Base-by-base conservation (phyloP, 2,797 vertebrate species). In the Urophycis tenuis region DNA sequence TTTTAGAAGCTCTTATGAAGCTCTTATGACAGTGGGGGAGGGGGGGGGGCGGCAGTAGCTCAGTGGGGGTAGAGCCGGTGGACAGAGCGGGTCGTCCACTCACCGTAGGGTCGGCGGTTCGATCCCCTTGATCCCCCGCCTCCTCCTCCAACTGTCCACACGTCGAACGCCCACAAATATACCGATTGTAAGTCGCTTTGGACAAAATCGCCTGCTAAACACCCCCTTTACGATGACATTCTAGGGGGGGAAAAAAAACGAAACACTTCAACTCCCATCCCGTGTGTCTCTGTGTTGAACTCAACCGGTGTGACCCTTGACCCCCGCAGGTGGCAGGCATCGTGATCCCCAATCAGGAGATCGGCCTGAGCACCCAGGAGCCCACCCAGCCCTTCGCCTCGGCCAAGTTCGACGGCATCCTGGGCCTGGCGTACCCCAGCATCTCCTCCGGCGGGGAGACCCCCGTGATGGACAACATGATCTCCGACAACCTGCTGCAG, bases 361-460 rank as follows among this genome's bases (percentile, higher is more conserved):
- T 94, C 0, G 94, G 94, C 49, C 89, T 95, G 76, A 96, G 94
- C 78, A 80, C 86, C 79, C 32, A 83, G 0, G 93, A 96, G 75
- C 93, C 93, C 0, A 85, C 85, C 0, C 31, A 80, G 73, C 91
- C 80, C 10, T 96, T 95, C 82, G 90, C 87, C 33, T 91, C 89
- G 0, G 87, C 92, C 0, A 73, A 85, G 14, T 95, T 94, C 39
- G 92, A 95, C 0, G 90, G 94, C 34, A 95, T 95, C 88, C 83
- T 95, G 73, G 93, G 94, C 1, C 89, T 95, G 90, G 88, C 87
- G 22, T 91, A 91, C 81, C 93, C 93, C 9, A 25, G 79, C 0
- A 81, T 94, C 84, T 78, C 89, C 29, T 87, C 79, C 2, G 92
- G 91, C 19, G 84, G 82, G 14, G 45, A 35, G 1, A 84, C 88